Evolutionary conservation across 2,797 vertebrate species (phyloP), one percentile per base, ranked within the genome.

Genomic region (Aselliscus stoliczkanus): DNA sequence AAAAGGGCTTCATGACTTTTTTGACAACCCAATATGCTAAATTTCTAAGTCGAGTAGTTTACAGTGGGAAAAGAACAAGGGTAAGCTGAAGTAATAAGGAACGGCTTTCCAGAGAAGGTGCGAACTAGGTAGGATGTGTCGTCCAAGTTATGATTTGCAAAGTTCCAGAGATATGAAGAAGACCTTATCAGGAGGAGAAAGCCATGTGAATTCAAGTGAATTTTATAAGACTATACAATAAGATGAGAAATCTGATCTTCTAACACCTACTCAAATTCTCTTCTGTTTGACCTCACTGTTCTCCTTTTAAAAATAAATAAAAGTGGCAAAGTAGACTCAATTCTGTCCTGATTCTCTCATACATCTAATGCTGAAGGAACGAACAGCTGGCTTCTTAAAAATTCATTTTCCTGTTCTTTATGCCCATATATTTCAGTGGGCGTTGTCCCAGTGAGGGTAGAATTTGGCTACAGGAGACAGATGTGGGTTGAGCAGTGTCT

Each of bases 401-500:
- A 92, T 95, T 94, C 14, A 82, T 96, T 90, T 84, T 60, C 42
- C 76, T 95, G 2, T 93, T 95, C 79, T 96, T 94, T 96, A 65
- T 95, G 70, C 73, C 56, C 69, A 50, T 95, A 44, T 96, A 79
- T 90, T 96, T 90, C 93, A 95, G 96, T 95, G 90, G 96, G 96
- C 88, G 96, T 96, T 92, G 76, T 70, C 76, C 69, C 70, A 64
- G 37, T 60, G 75, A 97, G 96, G 70, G 80, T 75, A 96, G 95
- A 95, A 73, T 95, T 96, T 96, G 95, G 94, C 96, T 96, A 39
- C 62, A 64, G 86, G 80, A 95, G 23, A 84, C 94, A 97, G 72
- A 90, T 95, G 97, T 96, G 93, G 95, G 91, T 89, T 97, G 96
- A 96, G 92, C 95, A 96, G 54, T 56, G 83, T 90, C 94, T 96